Percentiles rank a stretch among this genome's conserved stretches.
phyloP scores from a whole-genome alignment of 35 echinoderm and acorn worm species.

The Eucidaris tribuloides region DNA sequence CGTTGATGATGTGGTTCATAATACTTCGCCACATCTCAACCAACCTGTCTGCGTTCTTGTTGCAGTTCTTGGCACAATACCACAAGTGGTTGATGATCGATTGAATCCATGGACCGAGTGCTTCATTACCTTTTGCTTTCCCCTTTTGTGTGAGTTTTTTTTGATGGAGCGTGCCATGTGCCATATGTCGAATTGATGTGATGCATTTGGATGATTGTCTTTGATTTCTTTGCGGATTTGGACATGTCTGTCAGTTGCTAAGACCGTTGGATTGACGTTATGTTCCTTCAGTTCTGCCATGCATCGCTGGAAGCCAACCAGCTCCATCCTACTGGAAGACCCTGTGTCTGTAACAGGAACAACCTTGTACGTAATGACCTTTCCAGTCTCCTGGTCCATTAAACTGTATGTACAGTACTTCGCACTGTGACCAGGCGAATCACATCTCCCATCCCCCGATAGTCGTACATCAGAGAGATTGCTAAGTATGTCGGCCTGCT shows the following conservation, averaged over 20 bases:
- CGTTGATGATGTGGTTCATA: not conserved
- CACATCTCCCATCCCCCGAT: constrained; percentile 33
- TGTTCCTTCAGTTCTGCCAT: not conserved
- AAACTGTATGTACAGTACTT: constrained; percentile 54
- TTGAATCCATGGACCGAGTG: constrained; percentile 17
- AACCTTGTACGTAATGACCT: constrained; percentile 4
- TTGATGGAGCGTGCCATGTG: constrained; percentile 8
- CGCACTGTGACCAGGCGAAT: constrained; percentile 47
- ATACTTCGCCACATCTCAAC: constrained; percentile 4
- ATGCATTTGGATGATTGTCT: constrained; percentile 4
- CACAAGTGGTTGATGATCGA: constrained; percentile 41
- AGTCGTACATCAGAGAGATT: not conserved
- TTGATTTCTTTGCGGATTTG: constrained; percentile 11
- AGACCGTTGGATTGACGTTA: not conserved
- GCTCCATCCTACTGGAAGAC: constrained; percentile 23
- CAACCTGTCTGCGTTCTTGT: not conserved
- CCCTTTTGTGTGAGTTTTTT: not conserved
- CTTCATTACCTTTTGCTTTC: constrained; percentile 29
- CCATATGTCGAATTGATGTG: constrained; percentile 50
- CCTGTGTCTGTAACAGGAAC: constrained; percentile 7
- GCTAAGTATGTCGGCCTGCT: not conserved
- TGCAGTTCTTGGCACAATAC: constrained; percentile 38
- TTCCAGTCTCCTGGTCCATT: constrained; percentile 30
- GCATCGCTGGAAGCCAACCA: constrained; percentile 3
- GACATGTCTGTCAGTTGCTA: constrained; percentile 26